Evolutionary conservation across 2,797 vertebrate genomes (phyloP).

Genomic region (Halcyon smyrnensis): DNA sequence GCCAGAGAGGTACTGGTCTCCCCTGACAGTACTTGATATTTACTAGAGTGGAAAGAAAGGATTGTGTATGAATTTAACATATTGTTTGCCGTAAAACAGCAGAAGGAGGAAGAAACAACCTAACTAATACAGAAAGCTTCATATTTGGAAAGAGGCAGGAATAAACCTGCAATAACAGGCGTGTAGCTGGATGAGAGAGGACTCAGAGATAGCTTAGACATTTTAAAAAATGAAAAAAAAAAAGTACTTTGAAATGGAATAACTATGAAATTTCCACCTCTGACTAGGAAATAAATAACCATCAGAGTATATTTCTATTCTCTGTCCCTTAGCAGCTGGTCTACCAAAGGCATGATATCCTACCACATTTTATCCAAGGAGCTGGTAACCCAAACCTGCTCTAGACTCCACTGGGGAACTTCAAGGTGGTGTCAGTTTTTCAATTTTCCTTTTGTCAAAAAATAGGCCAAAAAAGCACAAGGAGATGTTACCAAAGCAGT

Average conservation of each 20-base stretch:
- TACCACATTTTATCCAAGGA: not conserved
- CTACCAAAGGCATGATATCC: not conserved
- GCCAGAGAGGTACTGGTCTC: not conserved
- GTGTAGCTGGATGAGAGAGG: not conserved
- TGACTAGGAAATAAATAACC: not conserved
- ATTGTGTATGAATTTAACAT: not conserved
- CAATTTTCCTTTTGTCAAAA: not conserved
- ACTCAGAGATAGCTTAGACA: not conserved
- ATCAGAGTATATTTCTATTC: not conserved
- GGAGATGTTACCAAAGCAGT: not conserved
- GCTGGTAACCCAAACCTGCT: not conserved
- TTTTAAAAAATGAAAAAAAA: not conserved
- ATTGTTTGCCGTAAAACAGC: not conserved
- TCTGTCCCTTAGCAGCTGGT: not conserved
- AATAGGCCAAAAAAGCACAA: not conserved
- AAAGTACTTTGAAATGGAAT: not conserved
- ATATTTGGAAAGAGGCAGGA: not conserved
- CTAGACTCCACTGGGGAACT: not conserved
- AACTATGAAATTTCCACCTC: not conserved
- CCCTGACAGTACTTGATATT: slow-evolving; percentile 2
- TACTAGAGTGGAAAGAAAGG: not conserved
- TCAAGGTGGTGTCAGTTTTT: not conserved
- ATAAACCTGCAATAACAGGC: not conserved
- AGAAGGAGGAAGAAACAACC: not conserved
- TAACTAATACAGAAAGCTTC: not conserved